Evolutionary conservation across 2,888 invertebrate species (phyloP).

Genomic region (Calliphora vomitoria): DNA sequence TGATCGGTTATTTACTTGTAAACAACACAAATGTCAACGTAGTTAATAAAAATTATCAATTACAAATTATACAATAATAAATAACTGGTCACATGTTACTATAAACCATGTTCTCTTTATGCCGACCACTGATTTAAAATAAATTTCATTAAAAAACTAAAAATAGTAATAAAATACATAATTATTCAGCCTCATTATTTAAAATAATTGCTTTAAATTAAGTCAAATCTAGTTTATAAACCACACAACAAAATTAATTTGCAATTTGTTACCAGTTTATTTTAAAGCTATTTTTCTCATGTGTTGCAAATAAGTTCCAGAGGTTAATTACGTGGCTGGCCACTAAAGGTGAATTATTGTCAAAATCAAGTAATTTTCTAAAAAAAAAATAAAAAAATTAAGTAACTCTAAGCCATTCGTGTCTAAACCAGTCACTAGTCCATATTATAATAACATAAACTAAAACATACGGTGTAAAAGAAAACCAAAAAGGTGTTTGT

Average conservation of each 20-base stretch:
- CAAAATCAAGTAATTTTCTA: slow-evolving; percentile 36
- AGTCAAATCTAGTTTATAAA: not conserved
- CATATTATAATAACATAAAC: slow-evolving; percentile 9
- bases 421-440: slow-evolving; percentile 20
- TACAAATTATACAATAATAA: too few relatives aligned
- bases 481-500: slow-evolving; percentile 53
- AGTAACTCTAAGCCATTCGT: slow-evolving; percentile 26
- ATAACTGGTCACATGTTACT: too few relatives aligned
- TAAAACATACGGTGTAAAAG: slow-evolving; percentile 19
- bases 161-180: too few relatives aligned
- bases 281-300: not conserved
- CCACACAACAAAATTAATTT: not conserved
- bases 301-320: not conserved
- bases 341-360: slow-evolving; percentile 44
- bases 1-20: too few relatives aligned
- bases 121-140: too few relatives aligned
- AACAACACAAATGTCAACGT: too few relatives aligned
- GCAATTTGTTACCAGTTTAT: not conserved
- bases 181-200: not conserved
- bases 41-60: too few relatives aligned
- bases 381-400: not conserved
- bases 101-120: too few relatives aligned
- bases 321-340: slow-evolving; percentile 14
- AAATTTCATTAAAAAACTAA: too few relatives aligned
- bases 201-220: not conserved